These are phyloP conservation scores for Halocaridina rubra DNA, from an alignment of 2,888 invertebrate species.

Conservation along the genomic window DNA sequence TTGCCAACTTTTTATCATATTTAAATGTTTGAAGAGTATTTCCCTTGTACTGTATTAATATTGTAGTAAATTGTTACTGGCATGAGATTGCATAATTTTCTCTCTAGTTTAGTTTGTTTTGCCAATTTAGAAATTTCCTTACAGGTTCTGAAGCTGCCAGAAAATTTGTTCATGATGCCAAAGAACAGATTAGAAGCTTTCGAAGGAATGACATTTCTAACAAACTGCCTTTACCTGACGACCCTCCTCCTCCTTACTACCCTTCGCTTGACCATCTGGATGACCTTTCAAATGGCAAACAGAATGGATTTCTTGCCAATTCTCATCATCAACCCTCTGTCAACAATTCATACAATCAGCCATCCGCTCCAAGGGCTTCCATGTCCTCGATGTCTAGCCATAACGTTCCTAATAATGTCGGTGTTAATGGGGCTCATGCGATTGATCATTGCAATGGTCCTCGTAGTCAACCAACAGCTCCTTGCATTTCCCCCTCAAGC, in stretches of 20 bases:
- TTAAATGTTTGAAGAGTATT: too few relatives aligned
- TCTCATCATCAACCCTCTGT: background rate
- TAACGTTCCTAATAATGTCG: too few relatives aligned
- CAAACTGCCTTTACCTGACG: conserved; percentile 11
- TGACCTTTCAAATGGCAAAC: background rate
- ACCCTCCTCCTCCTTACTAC: conserved; percentile 37
- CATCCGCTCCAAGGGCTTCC: conserved; percentile 32
- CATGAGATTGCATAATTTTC: too few relatives aligned
- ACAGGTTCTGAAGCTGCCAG: conserved; percentile 24
- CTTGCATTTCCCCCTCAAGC: background rate
- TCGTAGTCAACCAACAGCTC: background rate
- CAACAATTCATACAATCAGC: background rate
- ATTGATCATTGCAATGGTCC: background rate
- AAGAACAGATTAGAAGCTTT: conserved; percentile 12
- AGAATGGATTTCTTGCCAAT: background rate
- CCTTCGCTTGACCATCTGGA: conserved; percentile 27
- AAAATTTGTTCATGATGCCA: conserved; percentile 28
- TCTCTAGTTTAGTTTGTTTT: background rate
- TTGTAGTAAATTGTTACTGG: too few relatives aligned
- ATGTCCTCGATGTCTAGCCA: too few relatives aligned
- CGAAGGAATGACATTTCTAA: background rate
- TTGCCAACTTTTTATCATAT: too few relatives aligned
- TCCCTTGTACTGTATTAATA: too few relatives aligned
- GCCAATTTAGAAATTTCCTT: background rate
- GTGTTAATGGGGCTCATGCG: background rate